Conservation (phyloP, 2,113 vertebrate species). For the Sander lucioperca region DNA sequence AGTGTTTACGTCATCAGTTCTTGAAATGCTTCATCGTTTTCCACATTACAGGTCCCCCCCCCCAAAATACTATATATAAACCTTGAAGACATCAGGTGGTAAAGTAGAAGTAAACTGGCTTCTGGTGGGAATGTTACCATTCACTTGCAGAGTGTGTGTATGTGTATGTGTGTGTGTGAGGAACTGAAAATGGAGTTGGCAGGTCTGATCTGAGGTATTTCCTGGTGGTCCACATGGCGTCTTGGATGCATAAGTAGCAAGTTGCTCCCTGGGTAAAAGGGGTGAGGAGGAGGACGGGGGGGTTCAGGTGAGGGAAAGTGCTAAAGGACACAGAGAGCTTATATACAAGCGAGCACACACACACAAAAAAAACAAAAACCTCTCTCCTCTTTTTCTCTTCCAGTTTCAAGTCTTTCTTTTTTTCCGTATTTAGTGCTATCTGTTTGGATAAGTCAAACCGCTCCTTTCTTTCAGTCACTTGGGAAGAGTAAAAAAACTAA, state of each 20-base stretch:
- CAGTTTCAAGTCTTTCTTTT: slow-evolving; percentile 32
- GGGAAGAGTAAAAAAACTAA: slow-evolving; percentile 35
- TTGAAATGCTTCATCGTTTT: slow-evolving; percentile 39
- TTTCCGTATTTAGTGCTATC: slow-evolving; percentile 58
- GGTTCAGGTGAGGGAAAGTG: slow-evolving; percentile 77
- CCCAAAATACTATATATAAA: slow-evolving; percentile 16
- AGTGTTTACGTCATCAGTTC: slow-evolving; percentile 32
- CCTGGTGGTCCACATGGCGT: slow-evolving; percentile 81
- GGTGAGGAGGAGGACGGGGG: slow-evolving; percentile 40
- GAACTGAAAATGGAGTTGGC: slow-evolving; percentile 46
- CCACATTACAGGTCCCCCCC: slow-evolving; percentile 1
- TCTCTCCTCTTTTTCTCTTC: slow-evolving; percentile 42
- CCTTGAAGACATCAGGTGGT: slow-evolving; percentile 68
- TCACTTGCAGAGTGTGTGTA: slow-evolving; percentile 20
- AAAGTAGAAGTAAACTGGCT: slow-evolving; percentile 56
- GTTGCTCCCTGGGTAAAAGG: slow-evolving; percentile 72
- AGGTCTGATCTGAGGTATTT: slow-evolving; percentile 85
- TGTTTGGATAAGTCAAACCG: slow-evolving; percentile 45
- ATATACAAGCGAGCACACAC: slow-evolving; percentile 84
- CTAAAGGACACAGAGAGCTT: slow-evolving; percentile 83
- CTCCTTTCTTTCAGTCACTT: slow-evolving; percentile 61
- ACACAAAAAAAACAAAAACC: slow-evolving; percentile 30
- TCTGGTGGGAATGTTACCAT: slow-evolving; percentile 47
- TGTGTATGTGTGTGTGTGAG: slow-evolving; percentile 14
- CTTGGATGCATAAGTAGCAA: slow-evolving; percentile 84